Base-by-base conservation (phyloP, 2,113 vertebrate genomes). In the Narcine bancroftii region DNA sequence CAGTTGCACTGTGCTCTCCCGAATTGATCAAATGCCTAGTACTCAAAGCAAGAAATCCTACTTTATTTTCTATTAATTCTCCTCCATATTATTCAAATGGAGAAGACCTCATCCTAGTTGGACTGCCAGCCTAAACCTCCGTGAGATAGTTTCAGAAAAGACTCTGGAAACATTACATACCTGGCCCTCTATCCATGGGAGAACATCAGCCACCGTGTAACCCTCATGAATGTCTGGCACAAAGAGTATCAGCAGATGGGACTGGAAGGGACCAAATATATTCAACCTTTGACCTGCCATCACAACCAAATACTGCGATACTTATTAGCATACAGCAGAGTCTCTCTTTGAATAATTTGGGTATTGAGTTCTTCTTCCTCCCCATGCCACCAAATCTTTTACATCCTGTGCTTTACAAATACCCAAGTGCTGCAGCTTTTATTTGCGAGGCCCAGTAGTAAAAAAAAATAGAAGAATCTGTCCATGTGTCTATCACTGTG, bases 381-480 rank as follows among this genome's bases (percentile, higher is more conserved):
- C 81, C 79, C 1, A 10, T 11, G 53, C 6, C 53, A 36, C 53
- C 81, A 87, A 36, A 87, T 87, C 81, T n/a, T 87, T 87, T 36
- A 87, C 33, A 60, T 60, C 53, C 81, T 87, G 81, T 19, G 81
- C 33, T 60, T 87, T 60, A 21, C 81, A 87, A 87, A 60, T 17
- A 29, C 24, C 47, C 45, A 53, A 87, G 53, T 21, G 81, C 33
- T 60, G 21, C 81, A 87, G 81, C 53, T 63, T 87, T 56, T 53
- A 53, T 17, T 83, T 56, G 60, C 26, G 15, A 21, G 81, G 17
- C n/a, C 36, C 50, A 33, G 6, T 36, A 33, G 5, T 36, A 87
- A 60, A 87, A 36, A 60, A 87, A 60, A n/a, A n/a, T n/a, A 87
- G 81, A 87, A 13, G 47, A 56, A 83, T 83, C 45, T 87, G 81